Percentiles rank a stretch among this genome's conserved stretches.
These are phyloP conservation scores for Psylliodes chrysocephalus DNA, from an alignment of 2,888 invertebrate genomes.

Conservation along the genomic window DNA sequence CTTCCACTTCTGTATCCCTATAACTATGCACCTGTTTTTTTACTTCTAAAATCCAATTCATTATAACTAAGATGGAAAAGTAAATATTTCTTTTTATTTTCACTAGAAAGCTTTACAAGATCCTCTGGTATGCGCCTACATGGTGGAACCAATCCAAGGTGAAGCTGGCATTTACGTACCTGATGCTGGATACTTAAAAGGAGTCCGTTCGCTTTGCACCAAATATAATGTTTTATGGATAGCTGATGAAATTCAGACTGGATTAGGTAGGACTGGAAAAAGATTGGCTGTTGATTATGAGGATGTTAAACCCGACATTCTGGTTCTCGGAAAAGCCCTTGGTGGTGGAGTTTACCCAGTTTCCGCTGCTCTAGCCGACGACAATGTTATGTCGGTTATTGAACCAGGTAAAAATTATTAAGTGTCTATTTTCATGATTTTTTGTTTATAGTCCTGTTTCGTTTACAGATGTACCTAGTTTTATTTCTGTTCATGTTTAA, in stretches of 20 bases:
- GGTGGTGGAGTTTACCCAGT: slow-evolving; percentile 86
- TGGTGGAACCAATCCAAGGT: slow-evolving; percentile 90
- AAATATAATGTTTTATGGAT: slow-evolving; percentile 85
- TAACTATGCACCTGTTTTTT: too few species aligned
- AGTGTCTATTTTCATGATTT: too few species aligned
- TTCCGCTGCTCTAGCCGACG: slow-evolving; percentile 74
- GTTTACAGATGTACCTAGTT: too few species aligned
- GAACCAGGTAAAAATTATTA: slow-evolving; percentile 70
- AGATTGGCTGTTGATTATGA: slow-evolving; percentile 79
- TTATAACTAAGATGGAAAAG: too few species aligned
- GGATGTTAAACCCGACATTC: slow-evolving; percentile 78
- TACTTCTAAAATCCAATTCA: too few species aligned
- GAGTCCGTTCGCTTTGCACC: slow-evolving; percentile 77
- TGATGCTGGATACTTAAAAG: slow-evolving; percentile 75
- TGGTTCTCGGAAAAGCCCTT: slow-evolving; percentile 83
- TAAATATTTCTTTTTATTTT: too few species aligned
- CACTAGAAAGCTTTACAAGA: slow-evolving; percentile 69
- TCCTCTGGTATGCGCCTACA: slow-evolving; percentile 79
- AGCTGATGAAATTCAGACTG: slow-evolving; percentile 88
- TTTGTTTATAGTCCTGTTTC: too few species aligned
- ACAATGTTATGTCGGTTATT: slow-evolving; percentile 77
- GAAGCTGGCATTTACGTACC: slow-evolving; percentile 87
- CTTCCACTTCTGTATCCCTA: too few species aligned
- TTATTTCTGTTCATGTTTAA: too few species aligned
- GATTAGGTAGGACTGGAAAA: slow-evolving; percentile 81